These are phyloP conservation scores for Pantherophis guttatus DNA, from an alignment of 2,113 vertebrate genomes.

Conservation along the genomic window DNA sequence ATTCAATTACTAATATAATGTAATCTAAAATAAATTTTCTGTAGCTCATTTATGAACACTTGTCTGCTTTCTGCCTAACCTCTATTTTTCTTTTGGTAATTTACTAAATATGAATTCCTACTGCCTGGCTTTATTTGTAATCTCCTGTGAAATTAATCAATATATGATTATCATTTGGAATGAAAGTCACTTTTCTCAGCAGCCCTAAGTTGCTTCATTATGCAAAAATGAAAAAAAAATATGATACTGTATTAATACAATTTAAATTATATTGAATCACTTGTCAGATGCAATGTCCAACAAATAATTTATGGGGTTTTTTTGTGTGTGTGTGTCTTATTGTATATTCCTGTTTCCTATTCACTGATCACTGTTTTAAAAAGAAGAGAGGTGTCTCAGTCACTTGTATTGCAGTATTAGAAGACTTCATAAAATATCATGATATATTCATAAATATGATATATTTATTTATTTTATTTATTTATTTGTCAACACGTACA, in stretches of 20 bases:
- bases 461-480: too few relatives aligned
- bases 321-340: not conserved
- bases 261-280: slow-evolving; percentile 31
- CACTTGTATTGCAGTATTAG: not conserved
- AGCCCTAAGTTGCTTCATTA: slow-evolving; percentile 31
- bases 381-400: not conserved
- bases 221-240: slow-evolving; percentile 33
- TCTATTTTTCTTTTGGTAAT: slow-evolving; percentile 16
- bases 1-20: not conserved
- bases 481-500: too few relatives aligned
- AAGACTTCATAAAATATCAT: not conserved
- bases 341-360: not conserved
- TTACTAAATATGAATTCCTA: slow-evolving; percentile 25
- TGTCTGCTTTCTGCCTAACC: slow-evolving; percentile 13
- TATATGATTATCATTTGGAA: slow-evolving; percentile 50
- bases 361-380: not conserved
- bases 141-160: slow-evolving; percentile 41
- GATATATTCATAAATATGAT: too few relatives aligned
- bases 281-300: not conserved
- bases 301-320: slow-evolving; percentile 10
- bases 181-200: slow-evolving; percentile 14
- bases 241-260: slow-evolving; percentile 15
- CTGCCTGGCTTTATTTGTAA: slow-evolving; percentile 44
- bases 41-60: not conserved
- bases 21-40: not conserved